Percentiles rank a stretch among this genome's conserved stretches.
Conservation (phyloP, 1,140 invertebrate species). For the Callitettix versicolor region DNA sequence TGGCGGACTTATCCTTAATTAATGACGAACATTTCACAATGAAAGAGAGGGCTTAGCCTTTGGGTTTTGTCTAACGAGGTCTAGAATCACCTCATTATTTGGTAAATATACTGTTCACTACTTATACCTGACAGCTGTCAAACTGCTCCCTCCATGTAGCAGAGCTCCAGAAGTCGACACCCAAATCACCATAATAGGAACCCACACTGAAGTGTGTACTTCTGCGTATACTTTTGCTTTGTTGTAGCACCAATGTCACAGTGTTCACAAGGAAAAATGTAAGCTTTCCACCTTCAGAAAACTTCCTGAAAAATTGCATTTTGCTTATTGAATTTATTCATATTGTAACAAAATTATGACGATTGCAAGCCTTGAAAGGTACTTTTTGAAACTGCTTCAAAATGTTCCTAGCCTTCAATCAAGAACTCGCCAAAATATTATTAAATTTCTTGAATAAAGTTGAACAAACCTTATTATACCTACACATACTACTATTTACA, state of each 20-base stretch:
- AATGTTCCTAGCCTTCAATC: neutral
- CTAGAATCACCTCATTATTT: too few relatives aligned
- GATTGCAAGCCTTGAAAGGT: neutral
- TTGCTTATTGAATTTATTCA: neutral
- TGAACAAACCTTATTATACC: too few relatives aligned
- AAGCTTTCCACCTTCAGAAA: slow-evolving; percentile 52
- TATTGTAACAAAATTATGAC: neutral
- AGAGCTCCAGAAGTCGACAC: slow-evolving; percentile 57
- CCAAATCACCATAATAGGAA: slow-evolving; percentile 39
- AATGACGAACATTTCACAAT: too few relatives aligned
- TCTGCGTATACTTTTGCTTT: slow-evolving; percentile 50
- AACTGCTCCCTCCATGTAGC: slow-evolving; percentile 55
- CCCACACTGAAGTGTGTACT: slow-evolving; percentile 43
- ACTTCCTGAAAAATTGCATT: slow-evolving; percentile 37
- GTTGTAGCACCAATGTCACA: slow-evolving; percentile 69
- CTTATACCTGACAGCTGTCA: slow-evolving; percentile 42
- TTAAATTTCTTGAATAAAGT: neutral
- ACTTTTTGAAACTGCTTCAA: neutral
- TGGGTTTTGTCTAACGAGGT: too few relatives aligned
- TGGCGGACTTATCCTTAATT: too few relatives aligned
- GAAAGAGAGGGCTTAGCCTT: too few relatives aligned
- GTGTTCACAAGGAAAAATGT: slow-evolving; percentile 69
- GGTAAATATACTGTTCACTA: too few relatives aligned
- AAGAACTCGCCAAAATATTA: neutral
- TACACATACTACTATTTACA: neutral